A percentile compares a stretch with the other conserved stretches of the same genome.
Evolutionary conservation across 2,888 invertebrate species (phyloP).

Genomic region (Coelopa pilipes): DNA sequence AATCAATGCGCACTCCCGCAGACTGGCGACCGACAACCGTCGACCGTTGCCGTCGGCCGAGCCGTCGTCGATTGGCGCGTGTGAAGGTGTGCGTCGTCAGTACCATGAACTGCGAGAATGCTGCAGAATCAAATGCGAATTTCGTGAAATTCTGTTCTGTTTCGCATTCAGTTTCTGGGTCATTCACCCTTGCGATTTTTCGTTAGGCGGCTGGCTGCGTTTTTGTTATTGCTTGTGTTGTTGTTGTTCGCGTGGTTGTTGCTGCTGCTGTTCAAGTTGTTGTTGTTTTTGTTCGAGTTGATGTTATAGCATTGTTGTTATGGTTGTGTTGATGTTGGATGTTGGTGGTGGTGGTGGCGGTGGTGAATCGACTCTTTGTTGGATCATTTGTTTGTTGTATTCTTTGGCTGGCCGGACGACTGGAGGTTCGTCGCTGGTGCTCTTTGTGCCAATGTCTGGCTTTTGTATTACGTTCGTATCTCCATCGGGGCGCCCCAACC

Average conservation of each 20-base stretch:
- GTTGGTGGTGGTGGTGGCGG: conserved; percentile 1
- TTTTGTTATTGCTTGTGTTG: conserved; percentile 30
- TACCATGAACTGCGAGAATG: conserved; percentile 3
- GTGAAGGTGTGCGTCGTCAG: neutral
- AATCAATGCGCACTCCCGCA: no score
- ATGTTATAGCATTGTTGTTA: no score
- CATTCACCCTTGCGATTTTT: conserved; percentile 63
- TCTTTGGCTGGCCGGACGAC: conserved; percentile 26
- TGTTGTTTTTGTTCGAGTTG: no score
- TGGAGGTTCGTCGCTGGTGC: conserved; percentile 3
- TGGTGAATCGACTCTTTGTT: conserved; percentile 27
- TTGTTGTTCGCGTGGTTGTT: conserved; percentile 37
- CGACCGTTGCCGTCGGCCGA: no score
- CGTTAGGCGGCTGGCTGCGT: conserved; percentile 53
- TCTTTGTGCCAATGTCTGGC: conserved; percentile 36
- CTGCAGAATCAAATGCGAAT: conserved; percentile 32
- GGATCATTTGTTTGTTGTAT: conserved; percentile 32
- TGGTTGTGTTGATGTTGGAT: no score
- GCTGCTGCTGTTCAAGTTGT: conserved; percentile 10
- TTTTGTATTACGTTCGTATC: neutral
- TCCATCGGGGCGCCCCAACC: neutral
- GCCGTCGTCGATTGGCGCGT: neutral
- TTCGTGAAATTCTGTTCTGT: conserved; percentile 16
- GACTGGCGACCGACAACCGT: no score
- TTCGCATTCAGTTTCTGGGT: conserved; percentile 56